Conservation (phyloP, 2,113 vertebrate genomes). For the Mesitornis unicolor region DNA sequence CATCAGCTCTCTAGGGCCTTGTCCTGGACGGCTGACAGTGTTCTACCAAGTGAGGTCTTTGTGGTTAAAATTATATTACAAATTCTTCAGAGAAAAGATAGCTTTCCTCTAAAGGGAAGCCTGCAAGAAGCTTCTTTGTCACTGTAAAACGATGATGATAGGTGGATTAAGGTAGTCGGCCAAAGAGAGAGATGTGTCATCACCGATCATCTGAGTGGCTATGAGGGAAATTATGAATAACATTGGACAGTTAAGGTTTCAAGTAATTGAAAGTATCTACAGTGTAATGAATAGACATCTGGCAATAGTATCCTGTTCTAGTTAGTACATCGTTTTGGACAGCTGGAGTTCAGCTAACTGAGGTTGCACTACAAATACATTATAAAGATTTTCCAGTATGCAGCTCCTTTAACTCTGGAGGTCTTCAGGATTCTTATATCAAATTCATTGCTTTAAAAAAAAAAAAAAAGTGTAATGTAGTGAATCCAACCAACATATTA, state of each 20-base stretch:
- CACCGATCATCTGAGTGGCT: not conserved
- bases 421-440: not conserved
- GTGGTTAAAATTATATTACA: not conserved
- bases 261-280: conserved; percentile 11
- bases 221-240: not conserved
- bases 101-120: not conserved
- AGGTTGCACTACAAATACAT: not conserved
- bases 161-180: not conserved
- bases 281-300: not conserved
- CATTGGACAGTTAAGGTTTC: not conserved
- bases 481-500: conserved; percentile 17
- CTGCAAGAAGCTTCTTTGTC: not conserved
- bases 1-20: not conserved
- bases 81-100: not conserved
- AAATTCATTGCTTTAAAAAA: not conserved
- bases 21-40: not conserved
- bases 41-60: not conserved
- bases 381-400: not conserved
- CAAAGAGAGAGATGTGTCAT: not conserved
- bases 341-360: not conserved
- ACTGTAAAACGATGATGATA: not conserved
- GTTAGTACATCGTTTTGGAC: not conserved
- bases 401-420: not conserved
- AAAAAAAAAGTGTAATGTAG: not conserved
- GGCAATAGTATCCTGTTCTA: not conserved